phyloP scores from a whole-genome alignment of 2,888 invertebrate species.

The Podotricha telesiphe region DNA sequence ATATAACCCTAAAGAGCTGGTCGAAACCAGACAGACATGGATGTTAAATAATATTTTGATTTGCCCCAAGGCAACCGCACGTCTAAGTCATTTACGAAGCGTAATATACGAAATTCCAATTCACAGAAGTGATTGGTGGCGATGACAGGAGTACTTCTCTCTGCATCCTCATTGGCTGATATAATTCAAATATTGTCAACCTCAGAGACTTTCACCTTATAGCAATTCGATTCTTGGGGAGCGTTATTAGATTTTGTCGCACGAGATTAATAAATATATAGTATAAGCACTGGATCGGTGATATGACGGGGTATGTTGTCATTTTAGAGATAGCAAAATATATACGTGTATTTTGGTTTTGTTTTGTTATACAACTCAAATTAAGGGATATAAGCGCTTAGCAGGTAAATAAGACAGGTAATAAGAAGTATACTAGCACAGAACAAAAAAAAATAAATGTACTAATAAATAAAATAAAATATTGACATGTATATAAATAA shows the following conservation, averaged over 20 bases:
- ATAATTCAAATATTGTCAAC: slow-evolving; percentile 81
- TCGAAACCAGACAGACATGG: not conserved
- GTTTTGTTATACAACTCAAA: not conserved
- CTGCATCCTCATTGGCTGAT: slow-evolving; percentile 69
- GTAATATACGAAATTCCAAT: slow-evolving; percentile 69
- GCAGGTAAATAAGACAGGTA: too few species aligned
- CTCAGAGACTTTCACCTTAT: slow-evolving; percentile 70
- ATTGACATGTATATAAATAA: too few species aligned
- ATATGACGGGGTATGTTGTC: not conserved
- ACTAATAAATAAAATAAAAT: too few species aligned
- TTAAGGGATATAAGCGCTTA: too few species aligned
- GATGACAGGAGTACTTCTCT: slow-evolving; percentile 46
- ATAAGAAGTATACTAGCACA: too few species aligned
- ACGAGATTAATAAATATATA: slow-evolving; percentile 73
- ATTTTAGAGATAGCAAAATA: not conserved
- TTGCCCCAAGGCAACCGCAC: slow-evolving; percentile 56
- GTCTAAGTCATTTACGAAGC: slow-evolving; percentile 56
- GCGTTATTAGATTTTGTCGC: slow-evolving; percentile 74
- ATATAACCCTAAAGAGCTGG: slow-evolving; percentile 3
- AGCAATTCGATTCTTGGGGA: slow-evolving; percentile 78
- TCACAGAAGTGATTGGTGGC: slow-evolving; percentile 61
- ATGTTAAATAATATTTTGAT: slow-evolving; percentile 44
- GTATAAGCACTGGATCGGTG: slow-evolving; percentile 45
- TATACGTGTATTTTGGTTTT: not conserved
- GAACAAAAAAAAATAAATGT: too few species aligned